Base-by-base conservation (phyloP, 2,888 invertebrate genomes). In the Isoperla grammatica region DNA sequence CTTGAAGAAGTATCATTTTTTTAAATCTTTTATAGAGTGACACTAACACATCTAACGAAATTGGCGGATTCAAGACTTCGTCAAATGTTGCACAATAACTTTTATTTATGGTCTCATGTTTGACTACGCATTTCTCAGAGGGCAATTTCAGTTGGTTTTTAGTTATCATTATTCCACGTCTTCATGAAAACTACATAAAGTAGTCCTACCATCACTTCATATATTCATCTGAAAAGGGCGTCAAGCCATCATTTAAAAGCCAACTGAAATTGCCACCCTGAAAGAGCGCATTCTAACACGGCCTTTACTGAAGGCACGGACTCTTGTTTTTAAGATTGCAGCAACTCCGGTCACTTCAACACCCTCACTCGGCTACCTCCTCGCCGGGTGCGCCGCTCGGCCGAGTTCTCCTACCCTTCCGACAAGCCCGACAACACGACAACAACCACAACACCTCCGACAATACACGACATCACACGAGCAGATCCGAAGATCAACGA, bases 341-440 rank as follows among this genome's bases (percentile, higher is more conserved):
- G 71, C 9, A 69, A 70, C 55, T 68, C 73, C 2, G 73, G 73
- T 13, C 68, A 72, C 50, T 73, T 74, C 67, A 67, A 71, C 49
- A 70, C 72, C 11, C 68, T 73, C 29, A 71, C 73, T 0, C 69
- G 70, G n/a, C 48, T 62, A 13, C 39, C 48, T 68, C 69, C 70
- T 12, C 63, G 68, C 59, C 69, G 74, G 56, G 70, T 67, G 61
- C 67, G 73, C 57, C 69, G 75, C 20, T 69, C 72, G 59, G 39
- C 67, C 13, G 66, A 68, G 4, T 64, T 60, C 57, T 68, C 68
- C 6, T 68, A 65, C 39, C 64, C 65, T 15, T 62, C 59, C 43
- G 69, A 68, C 22, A 64, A 61, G 48, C 64, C 63, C 9, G 57
- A 50, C 15, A 58, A 54, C 20, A 57, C 59, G 8, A 55, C 56